These are phyloP conservation scores for Drosophila sp. DNA, from an alignment of 1,140 invertebrate genomes.

Conservation along the genomic window DNA sequence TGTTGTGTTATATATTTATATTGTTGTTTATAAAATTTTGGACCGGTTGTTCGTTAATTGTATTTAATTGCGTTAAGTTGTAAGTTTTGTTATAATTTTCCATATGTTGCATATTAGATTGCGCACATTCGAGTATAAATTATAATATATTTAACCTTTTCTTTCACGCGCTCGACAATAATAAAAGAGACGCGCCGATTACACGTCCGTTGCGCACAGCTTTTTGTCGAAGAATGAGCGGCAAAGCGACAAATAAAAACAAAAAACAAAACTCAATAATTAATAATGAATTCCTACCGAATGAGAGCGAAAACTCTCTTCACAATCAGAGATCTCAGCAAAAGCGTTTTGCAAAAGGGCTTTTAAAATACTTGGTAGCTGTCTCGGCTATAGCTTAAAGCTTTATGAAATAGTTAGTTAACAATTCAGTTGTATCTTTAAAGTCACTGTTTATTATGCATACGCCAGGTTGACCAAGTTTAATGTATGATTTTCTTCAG, in stretches of 20 bases:
- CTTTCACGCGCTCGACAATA: constrained; percentile 20
- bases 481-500: neutral
- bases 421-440: neutral
- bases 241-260: constrained; percentile 46
- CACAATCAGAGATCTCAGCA: constrained; percentile 1
- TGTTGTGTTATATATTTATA: constrained; percentile 1
- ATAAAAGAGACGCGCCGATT: constrained; percentile 9
- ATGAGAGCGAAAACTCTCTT: neutral
- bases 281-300: neutral
- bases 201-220: constrained; percentile 41
- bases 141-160: constrained; percentile 31
- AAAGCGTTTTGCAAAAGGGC: neutral
- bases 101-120: constrained; percentile 26
- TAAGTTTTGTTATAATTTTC: constrained; percentile 12
- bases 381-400: constrained; percentile 2
- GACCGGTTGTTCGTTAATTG: constrained; percentile 33
- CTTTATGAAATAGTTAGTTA: neutral
- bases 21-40: constrained; percentile 4
- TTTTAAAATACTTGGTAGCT: constrained; percentile 1
- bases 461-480: neutral
- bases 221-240: constrained; percentile 39
- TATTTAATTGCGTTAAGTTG: constrained; percentile 27
- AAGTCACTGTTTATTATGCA: constrained; percentile 21
- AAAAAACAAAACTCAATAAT: constrained; percentile 21
- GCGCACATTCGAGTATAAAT: neutral